Conservation (phyloP, 1,140 invertebrate species). For the Diorhabda elongata region DNA sequence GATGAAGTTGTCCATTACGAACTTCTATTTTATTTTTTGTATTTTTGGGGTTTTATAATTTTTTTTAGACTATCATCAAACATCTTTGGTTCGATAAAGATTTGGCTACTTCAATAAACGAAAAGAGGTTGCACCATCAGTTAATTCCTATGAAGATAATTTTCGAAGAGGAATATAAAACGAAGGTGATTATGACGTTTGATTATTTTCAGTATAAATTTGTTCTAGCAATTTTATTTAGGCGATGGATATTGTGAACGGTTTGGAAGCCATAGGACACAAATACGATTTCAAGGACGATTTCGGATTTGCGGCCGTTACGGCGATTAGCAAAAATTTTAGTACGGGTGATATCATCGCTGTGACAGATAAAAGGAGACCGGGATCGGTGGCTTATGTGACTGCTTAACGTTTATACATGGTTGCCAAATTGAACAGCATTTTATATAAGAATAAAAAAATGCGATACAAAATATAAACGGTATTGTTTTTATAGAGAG, state of each 20-base stretch:
- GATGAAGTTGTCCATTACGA: no score
- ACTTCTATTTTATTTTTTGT: no score
- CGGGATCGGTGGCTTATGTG: constrained; percentile 45
- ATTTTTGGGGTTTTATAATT: background rate
- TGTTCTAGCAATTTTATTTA: constrained; percentile 27
- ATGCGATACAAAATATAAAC: no score
- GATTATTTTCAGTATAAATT: background rate
- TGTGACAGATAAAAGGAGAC: constrained; percentile 56
- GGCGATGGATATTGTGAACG: constrained; percentile 44
- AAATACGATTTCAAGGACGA: constrained; percentile 39
- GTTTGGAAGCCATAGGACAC: constrained; percentile 52
- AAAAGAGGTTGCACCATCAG: constrained; percentile 51
- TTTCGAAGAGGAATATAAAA: constrained; percentile 1
- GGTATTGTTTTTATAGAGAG: no score
- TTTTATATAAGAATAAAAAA: no score
- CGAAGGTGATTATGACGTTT: background rate
- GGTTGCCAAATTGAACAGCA: no score
- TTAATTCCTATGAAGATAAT: constrained; percentile 40
- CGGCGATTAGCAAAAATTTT: constrained; percentile 48
- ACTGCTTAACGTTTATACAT: background rate
- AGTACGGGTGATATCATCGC: constrained; percentile 47
- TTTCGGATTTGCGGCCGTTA: constrained; percentile 54
- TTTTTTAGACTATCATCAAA: constrained; percentile 22
- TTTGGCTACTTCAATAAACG: constrained; percentile 33
- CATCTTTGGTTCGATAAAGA: constrained; percentile 17